These are phyloP conservation scores for Saiga tatarica DNA, from an alignment of 2,113 vertebrate genomes.

Conservation along the genomic window DNA sequence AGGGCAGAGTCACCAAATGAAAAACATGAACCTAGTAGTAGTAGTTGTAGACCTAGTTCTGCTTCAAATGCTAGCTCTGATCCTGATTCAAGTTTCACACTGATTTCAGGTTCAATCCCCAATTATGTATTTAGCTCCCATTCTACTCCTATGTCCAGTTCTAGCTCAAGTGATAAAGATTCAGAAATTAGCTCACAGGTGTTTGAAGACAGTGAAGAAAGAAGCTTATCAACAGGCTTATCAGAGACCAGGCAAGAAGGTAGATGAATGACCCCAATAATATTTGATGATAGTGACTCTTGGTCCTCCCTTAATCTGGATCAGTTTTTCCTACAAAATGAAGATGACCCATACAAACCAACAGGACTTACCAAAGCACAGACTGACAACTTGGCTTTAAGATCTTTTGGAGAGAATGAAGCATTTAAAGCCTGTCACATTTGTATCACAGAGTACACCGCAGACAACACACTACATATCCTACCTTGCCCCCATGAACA, in stretches of 20 bases:
- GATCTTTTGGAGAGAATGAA: slow-evolving; percentile 89
- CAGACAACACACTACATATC: slow-evolving; percentile 92
- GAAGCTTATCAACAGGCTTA: neutral
- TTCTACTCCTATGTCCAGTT: neutral
- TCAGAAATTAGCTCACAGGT: slow-evolving; percentile 55
- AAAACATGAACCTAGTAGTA: neutral
- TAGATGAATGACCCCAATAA: slow-evolving; percentile 66
- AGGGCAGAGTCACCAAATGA: slow-evolving; percentile 71
- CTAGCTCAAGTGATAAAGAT: slow-evolving; percentile 17
- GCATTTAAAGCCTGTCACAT: slow-evolving; percentile 91
- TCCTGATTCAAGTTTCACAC: neutral
- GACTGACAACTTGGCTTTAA: slow-evolving; percentile 92
- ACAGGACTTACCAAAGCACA: slow-evolving; percentile 95
- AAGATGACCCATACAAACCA: slow-evolving; percentile 88
- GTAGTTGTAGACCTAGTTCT: neutral
- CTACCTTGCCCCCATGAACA: slow-evolving; percentile 95
- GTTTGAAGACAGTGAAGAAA: slow-evolving; percentile 73
- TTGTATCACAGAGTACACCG: slow-evolving; percentile 92
- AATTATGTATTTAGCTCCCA: rapidly evolving
- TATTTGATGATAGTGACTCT: slow-evolving; percentile 88
- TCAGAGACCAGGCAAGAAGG: slow-evolving; percentile 64
- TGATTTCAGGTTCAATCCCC: neutral
- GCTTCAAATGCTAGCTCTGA: neutral
- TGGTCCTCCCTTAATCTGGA: slow-evolving; percentile 88
- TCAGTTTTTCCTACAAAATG: slow-evolving; percentile 91